These are phyloP conservation scores for Entomyzon cyanotis DNA, from an alignment of 2,113 vertebrate genomes.

Conservation along the genomic window DNA sequence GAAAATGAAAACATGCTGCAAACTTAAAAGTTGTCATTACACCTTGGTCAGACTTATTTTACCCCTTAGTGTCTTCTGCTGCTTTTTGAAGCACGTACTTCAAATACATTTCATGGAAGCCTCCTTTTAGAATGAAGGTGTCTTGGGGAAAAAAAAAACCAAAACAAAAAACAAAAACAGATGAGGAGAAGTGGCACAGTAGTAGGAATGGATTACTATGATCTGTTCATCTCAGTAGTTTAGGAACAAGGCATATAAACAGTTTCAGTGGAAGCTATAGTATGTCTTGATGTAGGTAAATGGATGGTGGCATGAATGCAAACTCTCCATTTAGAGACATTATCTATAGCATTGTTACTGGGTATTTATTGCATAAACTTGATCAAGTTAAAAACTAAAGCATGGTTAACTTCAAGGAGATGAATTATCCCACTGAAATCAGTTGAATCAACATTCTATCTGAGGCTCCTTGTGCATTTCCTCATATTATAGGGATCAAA, in stretches of 20 bases:
- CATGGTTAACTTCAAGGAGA: background rate
- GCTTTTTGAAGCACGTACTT: background rate
- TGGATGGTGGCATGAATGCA: background rate
- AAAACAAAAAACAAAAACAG: background rate
- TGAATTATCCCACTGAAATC: background rate
- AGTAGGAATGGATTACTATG: background rate
- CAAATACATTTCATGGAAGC: background rate
- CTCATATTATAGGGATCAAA: background rate
- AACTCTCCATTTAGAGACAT: background rate
- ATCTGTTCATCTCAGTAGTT: background rate
- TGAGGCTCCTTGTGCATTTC: background rate
- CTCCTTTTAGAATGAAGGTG: background rate
- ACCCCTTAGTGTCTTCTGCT: fast-evolving
- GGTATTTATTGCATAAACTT: background rate
- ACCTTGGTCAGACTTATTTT: background rate
- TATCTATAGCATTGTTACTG: background rate
- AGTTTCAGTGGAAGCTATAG: background rate
- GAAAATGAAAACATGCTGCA: background rate
- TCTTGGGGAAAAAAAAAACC: background rate
- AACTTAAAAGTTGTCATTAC: background rate
- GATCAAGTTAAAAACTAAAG: background rate
- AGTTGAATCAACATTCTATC: background rate
- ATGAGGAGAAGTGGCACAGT: background rate
- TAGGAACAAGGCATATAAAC: background rate
- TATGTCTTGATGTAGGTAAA: background rate